Evolutionary conservation across 1,140 invertebrate species (phyloP), one percentile per base, ranked within the genome.

Genomic region (Macrobrachium nipponense): DNA sequence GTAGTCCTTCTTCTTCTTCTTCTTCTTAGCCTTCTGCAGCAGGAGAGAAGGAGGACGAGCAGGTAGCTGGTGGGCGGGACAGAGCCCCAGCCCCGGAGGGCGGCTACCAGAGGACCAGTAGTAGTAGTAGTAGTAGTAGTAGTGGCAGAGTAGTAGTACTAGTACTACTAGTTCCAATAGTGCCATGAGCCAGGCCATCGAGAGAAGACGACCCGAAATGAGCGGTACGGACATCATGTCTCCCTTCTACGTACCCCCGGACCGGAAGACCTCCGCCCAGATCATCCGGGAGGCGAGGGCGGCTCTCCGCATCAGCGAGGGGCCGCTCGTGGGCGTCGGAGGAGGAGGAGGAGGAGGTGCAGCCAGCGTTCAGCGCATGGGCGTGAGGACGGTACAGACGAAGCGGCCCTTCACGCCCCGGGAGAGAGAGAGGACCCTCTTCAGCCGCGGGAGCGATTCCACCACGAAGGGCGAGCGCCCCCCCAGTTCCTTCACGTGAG

Each of bases 341-440:
- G 59, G 12, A 83, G 15, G 92, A 93, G 15, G 92, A 93, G 80
- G 85, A 17, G 59, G 12, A 83, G 15, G 92, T n/a, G n/a, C n/a
- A 93, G 4, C 90, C 15, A 36, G 84, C 60, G 85, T 85, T 58
- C 87, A 82, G 43, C 70, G 88, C 18, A 70, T 81, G 44, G 88
- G 85, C 51, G 88, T 89, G 60, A 44, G 82, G 36, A 89, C 94
- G 76, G 92, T 96, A 62, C 93, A 94, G 89, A 96, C 95, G 0
- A 93, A 95, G 83, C 92, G 96, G 51, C 96, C 96, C 6, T 96
- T 95, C 89, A 97, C 96, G 14, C 96, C 96, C 11, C 92, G 94
- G 43, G 95, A 96, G 80, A 94, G 94, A 51, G 94, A 95, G 82
- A 92, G 96, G 73, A 93, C 94, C 6, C 91, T 96, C 14, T 95